Conservation (phyloP, 53 echinoderm and acorn worm species). For the Pentamera pediparva region DNA sequence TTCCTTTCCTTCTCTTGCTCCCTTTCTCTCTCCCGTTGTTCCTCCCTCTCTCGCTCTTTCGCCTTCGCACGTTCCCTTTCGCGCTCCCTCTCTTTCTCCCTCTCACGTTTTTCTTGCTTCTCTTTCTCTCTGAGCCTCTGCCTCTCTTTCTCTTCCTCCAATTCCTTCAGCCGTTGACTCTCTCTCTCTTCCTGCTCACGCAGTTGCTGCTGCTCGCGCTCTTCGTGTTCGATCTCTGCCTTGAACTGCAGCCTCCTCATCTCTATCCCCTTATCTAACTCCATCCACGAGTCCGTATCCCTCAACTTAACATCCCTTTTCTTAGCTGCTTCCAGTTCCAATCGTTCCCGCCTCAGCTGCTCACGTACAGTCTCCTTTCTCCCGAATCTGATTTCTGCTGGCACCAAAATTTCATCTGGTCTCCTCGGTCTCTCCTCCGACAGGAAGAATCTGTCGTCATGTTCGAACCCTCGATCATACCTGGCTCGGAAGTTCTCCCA, state of each 20-base stretch:
- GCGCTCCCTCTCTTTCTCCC: background rate
- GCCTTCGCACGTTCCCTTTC: constrained; percentile 28
- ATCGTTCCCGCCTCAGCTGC: constrained; percentile 12
- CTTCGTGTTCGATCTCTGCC: constrained; percentile 21
- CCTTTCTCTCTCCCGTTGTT: background rate
- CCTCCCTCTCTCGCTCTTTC: constrained; percentile 15
- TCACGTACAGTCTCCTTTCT: constrained; percentile 19
- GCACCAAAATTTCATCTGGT: background rate
- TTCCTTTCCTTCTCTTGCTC: background rate
- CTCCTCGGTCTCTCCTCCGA: background rate
- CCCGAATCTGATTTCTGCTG: background rate
- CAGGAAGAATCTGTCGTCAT: constrained; percentile 16
- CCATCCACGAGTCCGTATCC: constrained; percentile 27
- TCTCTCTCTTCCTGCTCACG: constrained; percentile 21
- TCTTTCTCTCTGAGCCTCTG: constrained; percentile 30
- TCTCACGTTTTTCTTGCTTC: background rate
- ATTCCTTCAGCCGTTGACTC: constrained; percentile 41
- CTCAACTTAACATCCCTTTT: constrained; percentile 17
- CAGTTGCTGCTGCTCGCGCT: constrained; percentile 12
- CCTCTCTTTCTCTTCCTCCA: constrained; percentile 43
- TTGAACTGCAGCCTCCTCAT: constrained; percentile 25
- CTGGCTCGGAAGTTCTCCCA: constrained; percentile 25
- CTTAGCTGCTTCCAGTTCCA: constrained; percentile 6
- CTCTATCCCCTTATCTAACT: constrained; percentile 23
- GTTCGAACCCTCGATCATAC: constrained; percentile 14